Percentiles rank a stretch among this genome's conserved stretches.
phyloP scores from a whole-genome alignment of 2,888 invertebrate genomes.

The Lycaena phlaeas region DNA sequence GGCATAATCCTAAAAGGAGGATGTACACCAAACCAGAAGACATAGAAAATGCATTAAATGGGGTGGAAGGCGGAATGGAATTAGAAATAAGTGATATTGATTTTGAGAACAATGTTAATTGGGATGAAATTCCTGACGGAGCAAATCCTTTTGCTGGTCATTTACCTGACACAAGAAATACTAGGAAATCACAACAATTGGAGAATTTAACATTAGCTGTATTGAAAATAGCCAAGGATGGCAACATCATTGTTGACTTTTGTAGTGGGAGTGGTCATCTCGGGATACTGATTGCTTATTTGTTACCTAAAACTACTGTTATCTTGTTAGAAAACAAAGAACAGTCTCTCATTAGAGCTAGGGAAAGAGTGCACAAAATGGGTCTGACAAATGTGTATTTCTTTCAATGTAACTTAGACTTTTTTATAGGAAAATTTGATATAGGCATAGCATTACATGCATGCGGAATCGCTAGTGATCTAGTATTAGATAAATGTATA shows the following conservation, averaged over 20 bases:
- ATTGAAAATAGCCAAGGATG: slow-evolving; percentile 76
- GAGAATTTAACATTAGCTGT: slow-evolving; percentile 87
- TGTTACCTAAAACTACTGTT: slow-evolving; percentile 83
- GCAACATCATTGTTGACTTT: slow-evolving; percentile 89
- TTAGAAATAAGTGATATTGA: slow-evolving; percentile 41
- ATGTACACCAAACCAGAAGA: slow-evolving; percentile 84
- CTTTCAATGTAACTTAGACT: slow-evolving; percentile 92
- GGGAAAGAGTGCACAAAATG: slow-evolving; percentile 77
- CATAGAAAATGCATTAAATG: slow-evolving; percentile 75
- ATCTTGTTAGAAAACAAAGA: slow-evolving; percentile 94
- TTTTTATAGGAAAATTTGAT: slow-evolving; percentile 85
- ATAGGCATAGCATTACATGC: slow-evolving; percentile 93
- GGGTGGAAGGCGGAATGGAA: slow-evolving; percentile 52
- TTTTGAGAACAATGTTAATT: slow-evolving; percentile 63
- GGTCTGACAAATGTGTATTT: slow-evolving; percentile 82
- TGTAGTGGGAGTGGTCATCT: slow-evolving; percentile 96
- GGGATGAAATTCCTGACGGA: slow-evolving; percentile 80
- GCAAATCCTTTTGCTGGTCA: slow-evolving; percentile 86
- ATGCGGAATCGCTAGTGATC: slow-evolving; percentile 94
- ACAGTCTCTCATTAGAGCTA: slow-evolving; percentile 84
- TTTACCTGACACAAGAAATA: slow-evolving; percentile 80
- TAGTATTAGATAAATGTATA: slow-evolving; percentile 89
- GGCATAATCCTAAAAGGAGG: slow-evolving; percentile 81
- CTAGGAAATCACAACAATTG: slow-evolving; percentile 88
- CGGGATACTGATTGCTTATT: slow-evolving; percentile 86